phyloP scores from a whole-genome alignment of 2,797 vertebrate species.

The Liparis tanakae region DNA sequence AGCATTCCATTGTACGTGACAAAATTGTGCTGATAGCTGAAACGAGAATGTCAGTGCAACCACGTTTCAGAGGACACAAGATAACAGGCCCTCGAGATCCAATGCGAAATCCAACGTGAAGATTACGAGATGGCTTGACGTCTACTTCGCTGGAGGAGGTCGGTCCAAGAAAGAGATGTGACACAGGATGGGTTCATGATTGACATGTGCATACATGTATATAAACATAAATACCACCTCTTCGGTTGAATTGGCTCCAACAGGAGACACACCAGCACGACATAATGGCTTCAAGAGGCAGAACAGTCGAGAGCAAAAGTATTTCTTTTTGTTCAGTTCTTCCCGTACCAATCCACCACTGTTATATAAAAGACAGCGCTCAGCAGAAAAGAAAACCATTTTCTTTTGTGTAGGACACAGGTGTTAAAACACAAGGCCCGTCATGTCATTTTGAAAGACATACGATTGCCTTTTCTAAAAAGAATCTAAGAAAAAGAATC shows the following conservation, averaged over 20 bases:
- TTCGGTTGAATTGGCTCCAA: not conserved
- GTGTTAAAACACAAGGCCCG: slow-evolving; percentile 31
- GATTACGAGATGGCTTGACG: slow-evolving; percentile 17
- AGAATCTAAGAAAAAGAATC: too few species aligned
- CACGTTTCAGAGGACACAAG: slow-evolving; percentile 18
- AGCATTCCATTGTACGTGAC: not conserved
- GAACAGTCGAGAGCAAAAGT: not conserved
- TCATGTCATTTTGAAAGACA: too few species aligned
- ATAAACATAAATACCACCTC: too few species aligned
- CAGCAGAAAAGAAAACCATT: not conserved
- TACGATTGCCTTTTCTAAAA: too few species aligned
- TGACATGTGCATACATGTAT: slow-evolving; percentile 4
- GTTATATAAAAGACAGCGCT: not conserved
- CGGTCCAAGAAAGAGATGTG: slow-evolving; percentile 4
- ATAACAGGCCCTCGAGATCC: slow-evolving; percentile 7
- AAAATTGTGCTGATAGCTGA: slow-evolving; percentile 2
- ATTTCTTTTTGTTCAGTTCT: not conserved
- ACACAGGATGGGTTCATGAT: slow-evolving; percentile 16
- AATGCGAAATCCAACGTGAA: slow-evolving; percentile 18
- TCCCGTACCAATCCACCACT: not conserved
- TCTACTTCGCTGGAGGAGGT: not conserved
- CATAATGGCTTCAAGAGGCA: not conserved
- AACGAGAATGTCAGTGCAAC: slow-evolving; percentile 16
- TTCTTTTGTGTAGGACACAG: not conserved
- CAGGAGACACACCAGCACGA: not conserved